Base-by-base conservation (phyloP, 2,888 invertebrate genomes). In the Chloromyia formosa region DNA sequence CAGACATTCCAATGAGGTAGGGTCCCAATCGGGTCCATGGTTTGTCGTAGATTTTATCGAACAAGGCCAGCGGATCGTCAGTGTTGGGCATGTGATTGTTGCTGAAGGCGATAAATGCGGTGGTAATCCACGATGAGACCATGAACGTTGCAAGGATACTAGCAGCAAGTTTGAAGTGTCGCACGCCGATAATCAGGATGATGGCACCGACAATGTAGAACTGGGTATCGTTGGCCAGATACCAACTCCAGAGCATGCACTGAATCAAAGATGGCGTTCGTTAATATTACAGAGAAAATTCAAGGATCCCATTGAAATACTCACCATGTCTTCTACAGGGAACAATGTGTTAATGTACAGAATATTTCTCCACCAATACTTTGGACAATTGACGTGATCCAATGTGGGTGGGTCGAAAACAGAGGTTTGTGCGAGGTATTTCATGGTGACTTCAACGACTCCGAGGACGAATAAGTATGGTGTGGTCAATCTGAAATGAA, bases 231-330 rank as follows among this genome's bases (percentile, higher is more conserved):
- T 94, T 94, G 0, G 94, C 93, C 62, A 95, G 86, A 82, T 95
- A 94, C 94, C 94, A 95, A 87, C 94, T 94, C 94, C 94, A 95
- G 45, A 94, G 83, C 94, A 95, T 94, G 83, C 94, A 95, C 94
- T 94, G 86, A 60, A 86, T 74, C 62, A 76, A 75, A 72, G 49
- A 56, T 49, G 14, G 18, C 9, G 27, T 22, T 42, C 72, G 68
- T 54, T 40, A 35, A 10, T 20, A 42, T n/a, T n/a, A n/a, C n/a
- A n/a, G n/a, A n/a, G n/a, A n/a, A n/a, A n/a, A n/a, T 35, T 23
- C 9, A 35, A 35, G 27, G 27, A 35, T n/a, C n/a, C 27, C 27
- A 4, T 35, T 35, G 27, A 42, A 64, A 68, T 64, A 80, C 84
- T 87, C 83, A 94, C 94, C 94, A 94, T 94, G 85, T 94, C 92